A percentile compares a stretch with the other conserved stretches of the same genome.
Conservation (phyloP, 1,140 invertebrate species). For the Saccostrea echinata region DNA sequence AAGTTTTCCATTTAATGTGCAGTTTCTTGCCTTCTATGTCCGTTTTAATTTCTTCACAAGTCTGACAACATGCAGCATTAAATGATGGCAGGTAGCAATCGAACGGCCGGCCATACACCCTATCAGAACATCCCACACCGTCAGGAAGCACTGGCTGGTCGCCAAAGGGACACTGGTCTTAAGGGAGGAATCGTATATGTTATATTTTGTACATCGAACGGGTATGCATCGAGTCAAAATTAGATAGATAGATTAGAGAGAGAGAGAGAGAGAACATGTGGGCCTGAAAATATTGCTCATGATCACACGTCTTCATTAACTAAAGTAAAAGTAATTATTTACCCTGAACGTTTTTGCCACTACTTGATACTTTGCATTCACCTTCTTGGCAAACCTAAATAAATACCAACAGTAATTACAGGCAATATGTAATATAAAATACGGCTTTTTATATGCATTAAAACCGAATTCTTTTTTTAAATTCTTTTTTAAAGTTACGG, state of each 20-base stretch:
- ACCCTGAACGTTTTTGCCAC: background rate
- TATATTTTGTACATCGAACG: background rate
- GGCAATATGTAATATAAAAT: too few relatives aligned
- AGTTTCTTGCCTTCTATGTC: conserved; percentile 23
- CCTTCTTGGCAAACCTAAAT: background rate
- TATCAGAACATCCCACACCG: background rate
- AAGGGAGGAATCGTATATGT: background rate
- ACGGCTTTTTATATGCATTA: too few relatives aligned
- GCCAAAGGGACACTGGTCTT: conserved; percentile 32
- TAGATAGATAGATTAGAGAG: background rate
- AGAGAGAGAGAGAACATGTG: too few relatives aligned
- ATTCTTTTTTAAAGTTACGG: background rate
- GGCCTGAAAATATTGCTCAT: background rate
- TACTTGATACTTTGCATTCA: background rate
- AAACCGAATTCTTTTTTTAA: background rate
- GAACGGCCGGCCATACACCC: background rate
- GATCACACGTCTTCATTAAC: background rate
- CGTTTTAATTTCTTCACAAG: conserved; percentile 41
- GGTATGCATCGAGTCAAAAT: background rate
- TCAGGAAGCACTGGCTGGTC: background rate
- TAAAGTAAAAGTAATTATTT: background rate
- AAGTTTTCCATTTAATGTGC: background rate
- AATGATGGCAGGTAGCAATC: conserved; percentile 28
- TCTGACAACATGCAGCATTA: conserved; percentile 11
- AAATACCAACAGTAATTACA: background rate